Base-by-base conservation (phyloP, 2,113 vertebrate species). In the Eonycteris spelaea region DNA sequence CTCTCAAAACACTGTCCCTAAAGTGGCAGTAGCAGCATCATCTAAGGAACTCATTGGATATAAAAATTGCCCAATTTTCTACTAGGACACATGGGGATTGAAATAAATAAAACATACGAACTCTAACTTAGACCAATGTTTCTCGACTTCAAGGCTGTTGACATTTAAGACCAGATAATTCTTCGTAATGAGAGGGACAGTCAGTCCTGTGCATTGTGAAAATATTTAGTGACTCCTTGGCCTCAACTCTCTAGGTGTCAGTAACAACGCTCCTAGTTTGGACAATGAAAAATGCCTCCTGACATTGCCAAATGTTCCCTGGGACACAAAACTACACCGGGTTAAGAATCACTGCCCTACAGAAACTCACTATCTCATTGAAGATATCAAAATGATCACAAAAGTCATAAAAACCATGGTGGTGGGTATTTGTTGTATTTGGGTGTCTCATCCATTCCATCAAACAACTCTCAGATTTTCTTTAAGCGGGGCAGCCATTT, bases 181-280 rank as follows among this genome's bases (percentile, higher is more conserved):
- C 33, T 68, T 35, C 35, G 40, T 35, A n/a, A 0, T 5, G 22
- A 26, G 43, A n/a, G 18, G 1, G n/a, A n/a, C n/a, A n/a, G n/a
- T n/a, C 6, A 19, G 35, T 35, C 22, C 8, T 53, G 10, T 61
- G 28, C 33, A 38, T 43, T 22, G 10, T 10, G 33, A 24, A 24
- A 33, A 33, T 22, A n/a, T 35, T 43, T 26, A 33, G 30, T 15
- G 53, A 40, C 8, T 18, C 7, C 48, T 7, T 28, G 21, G 19
- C 24, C 2, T 26, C 30, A 19, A 4, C 21, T 26, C 48, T 13
- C 21, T 15, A 67, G 16, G 33, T 15, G 8, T 30, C 22, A 68
- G 5, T 4, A 53, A 15, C 21, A n/a, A 35, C 6, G 9, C 6
- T 10, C 45, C 45, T 35, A 33, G 21, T 43, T 74, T 57, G 28